These are phyloP conservation scores for Tragelaphus buxtoni DNA, from an alignment of 2,113 vertebrate genomes.

Conservation along the genomic window DNA sequence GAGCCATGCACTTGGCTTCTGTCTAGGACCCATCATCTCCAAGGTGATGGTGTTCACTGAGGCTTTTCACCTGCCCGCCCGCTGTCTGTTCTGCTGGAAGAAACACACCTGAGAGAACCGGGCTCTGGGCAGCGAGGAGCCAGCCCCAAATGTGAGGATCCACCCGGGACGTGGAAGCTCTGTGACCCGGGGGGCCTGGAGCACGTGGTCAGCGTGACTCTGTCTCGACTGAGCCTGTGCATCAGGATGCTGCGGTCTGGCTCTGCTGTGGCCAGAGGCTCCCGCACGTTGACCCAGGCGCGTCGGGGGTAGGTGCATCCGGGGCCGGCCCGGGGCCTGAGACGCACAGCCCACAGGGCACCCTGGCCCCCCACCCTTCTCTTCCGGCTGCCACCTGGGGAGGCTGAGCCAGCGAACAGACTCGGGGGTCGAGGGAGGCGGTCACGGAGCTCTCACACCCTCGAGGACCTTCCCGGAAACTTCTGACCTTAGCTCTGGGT, in stretches of 20 bases:
- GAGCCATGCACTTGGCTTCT: accelerated
- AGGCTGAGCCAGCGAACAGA: accelerated
- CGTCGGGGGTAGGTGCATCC: accelerated
- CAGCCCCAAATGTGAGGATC: accelerated
- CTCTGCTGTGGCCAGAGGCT: accelerated
- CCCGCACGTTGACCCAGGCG: accelerated
- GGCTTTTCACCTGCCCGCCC: background rate
- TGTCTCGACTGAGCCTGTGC: accelerated
- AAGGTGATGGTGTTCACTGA: accelerated
- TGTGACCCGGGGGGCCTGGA: background rate
- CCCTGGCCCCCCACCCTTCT: background rate
- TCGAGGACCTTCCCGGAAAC: background rate
- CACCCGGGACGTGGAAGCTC: background rate
- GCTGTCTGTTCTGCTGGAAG: background rate
- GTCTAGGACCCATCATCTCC: background rate
- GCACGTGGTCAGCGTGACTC: accelerated
- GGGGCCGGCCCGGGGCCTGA: accelerated
- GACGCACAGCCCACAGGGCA: accelerated
- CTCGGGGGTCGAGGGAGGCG: background rate
- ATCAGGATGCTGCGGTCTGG: accelerated
- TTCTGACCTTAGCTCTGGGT: background rate
- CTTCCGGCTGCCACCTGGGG: background rate
- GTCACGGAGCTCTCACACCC: background rate
- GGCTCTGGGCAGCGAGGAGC: background rate
- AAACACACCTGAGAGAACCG: background rate